Percentiles rank a stretch among this genome's conserved stretches.
These are phyloP conservation scores for Amphiprion ocellaris DNA, from an alignment of 2,113 vertebrate species.

Conservation along the genomic window DNA sequence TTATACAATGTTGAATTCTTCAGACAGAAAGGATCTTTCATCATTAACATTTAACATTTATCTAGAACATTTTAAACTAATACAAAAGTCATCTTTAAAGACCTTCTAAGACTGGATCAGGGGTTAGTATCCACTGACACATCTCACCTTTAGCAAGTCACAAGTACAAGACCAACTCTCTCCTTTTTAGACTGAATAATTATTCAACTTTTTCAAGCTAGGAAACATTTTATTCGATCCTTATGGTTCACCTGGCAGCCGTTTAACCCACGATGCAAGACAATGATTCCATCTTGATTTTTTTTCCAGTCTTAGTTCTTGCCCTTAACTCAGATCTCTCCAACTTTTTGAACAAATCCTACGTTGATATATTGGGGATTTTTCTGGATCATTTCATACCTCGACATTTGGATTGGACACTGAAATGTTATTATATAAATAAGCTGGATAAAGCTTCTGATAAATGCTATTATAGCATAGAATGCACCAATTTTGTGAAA, in stretches of 20 bases:
- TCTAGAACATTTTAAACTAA: too few species aligned
- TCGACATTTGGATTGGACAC: neutral
- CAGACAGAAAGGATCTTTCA: too few species aligned
- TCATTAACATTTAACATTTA: too few species aligned
- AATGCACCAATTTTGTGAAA: neutral
- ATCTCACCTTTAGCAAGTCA: neutral
- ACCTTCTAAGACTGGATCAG: too few species aligned
- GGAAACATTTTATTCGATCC: slow-evolving; percentile 7
- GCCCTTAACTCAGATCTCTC: neutral
- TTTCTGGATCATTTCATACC: neutral
- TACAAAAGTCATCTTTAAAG: too few species aligned
- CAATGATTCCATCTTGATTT: slow-evolving; percentile 11
- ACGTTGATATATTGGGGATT: neutral
- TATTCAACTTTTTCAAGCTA: neutral
- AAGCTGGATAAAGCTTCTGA: neutral
- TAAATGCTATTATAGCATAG: neutral
- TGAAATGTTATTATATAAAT: neutral
- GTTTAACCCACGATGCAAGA: slow-evolving; percentile 13
- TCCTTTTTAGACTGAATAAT: neutral
- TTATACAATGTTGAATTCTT: too few species aligned
- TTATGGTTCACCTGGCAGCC: slow-evolving; percentile 8
- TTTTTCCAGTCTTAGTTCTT: slow-evolving; percentile 12
- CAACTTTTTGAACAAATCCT: slow-evolving; percentile 18
- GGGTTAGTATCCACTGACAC: neutral
- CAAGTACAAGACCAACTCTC: neutral